Percentiles rank a stretch among this genome's conserved stretches.
phyloP scores from a whole-genome alignment of 2,888 invertebrate genomes.

The Zaprionus lineosus region DNA sequence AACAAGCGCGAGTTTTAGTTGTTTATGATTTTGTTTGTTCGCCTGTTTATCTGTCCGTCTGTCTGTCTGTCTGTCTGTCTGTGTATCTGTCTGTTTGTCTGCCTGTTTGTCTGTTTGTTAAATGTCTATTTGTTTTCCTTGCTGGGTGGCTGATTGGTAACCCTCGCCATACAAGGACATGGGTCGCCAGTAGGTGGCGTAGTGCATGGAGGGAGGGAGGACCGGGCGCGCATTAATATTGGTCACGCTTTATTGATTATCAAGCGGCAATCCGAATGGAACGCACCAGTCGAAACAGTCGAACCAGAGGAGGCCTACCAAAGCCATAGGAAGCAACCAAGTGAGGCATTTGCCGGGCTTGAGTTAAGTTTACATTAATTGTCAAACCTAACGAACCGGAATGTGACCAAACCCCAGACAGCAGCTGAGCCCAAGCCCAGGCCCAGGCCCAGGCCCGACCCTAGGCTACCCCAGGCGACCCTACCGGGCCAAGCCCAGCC shows the following conservation, averaged over 20 bases:
- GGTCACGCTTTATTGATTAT: slow-evolving; percentile 69
- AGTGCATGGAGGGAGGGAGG: not conserved
- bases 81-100: no score
- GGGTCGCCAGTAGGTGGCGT: no score
- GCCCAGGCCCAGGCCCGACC: slow-evolving; percentile 1
- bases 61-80: no score
- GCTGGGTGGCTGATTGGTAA: no score
- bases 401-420: slow-evolving; percentile 59
- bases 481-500: slow-evolving; percentile 8
- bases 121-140: no score
- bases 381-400: slow-evolving; percentile 73
- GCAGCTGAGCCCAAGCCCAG: not conserved
- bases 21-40: slow-evolving; percentile 30
- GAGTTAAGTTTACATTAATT: slow-evolving; percentile 54
- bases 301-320: no score
- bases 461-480: not conserved
- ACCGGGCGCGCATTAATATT: slow-evolving; percentile 56
- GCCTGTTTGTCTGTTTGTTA: no score
- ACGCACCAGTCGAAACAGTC: not conserved
- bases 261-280: slow-evolving; percentile 33
- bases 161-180: not conserved
- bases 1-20: slow-evolving; percentile 46
- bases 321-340: slow-evolving; percentile 8
- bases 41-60: no score
- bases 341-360: slow-evolving; percentile 3